Base-by-base conservation (phyloP, 2,113 vertebrate genomes). In the Prunella himalayana region DNA sequence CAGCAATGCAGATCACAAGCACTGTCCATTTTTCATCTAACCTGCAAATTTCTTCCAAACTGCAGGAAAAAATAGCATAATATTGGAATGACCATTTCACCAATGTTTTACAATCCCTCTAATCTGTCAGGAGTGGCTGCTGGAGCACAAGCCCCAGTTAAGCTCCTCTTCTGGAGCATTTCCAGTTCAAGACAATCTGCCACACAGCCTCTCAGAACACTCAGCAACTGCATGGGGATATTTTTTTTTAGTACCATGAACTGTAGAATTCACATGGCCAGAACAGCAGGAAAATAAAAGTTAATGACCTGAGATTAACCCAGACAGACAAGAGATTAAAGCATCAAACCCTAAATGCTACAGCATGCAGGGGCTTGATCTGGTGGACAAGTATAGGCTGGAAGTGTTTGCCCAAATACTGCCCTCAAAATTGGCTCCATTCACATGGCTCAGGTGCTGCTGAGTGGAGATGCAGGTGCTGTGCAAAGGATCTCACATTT, bases 101-200 rank as follows among this genome's bases (percentile, higher is more conserved):
- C 44, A 76, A n/a, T 66, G 45, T 86, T 81, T 88, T 86, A 70
- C 44, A 91, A 49, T 65, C 30, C 16, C 49, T 93, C 49, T 94
- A 78, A 88, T 95, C 88, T 72, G 22, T 53, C 83, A 94, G 70
- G 79, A 91, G 49, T 59, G 59, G 51, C 39, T 82, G 68, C 54
- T 11, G 14, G 42, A 68, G 73, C 35, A 88, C 53, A 93, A 84
- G 50, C 19, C 31, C 23, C 69, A 77, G 66, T 68, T 82, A 91
- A 96, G 63, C 65, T 91, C 47, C 75, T 75, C 51, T 87, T 63
- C 56, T 94, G 94, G 84, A 96, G n/a, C 23, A 68, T 56, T 92
- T 92, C 88, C 78, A 91, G 16, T 60, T 93, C 60, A 86, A 89
- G 78, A 66, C 85, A 70, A 76, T 65, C 90, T 79, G 73, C 37